Conservation (phyloP, 2,888 invertebrate genomes). For the Drosophila yooni region DNA sequence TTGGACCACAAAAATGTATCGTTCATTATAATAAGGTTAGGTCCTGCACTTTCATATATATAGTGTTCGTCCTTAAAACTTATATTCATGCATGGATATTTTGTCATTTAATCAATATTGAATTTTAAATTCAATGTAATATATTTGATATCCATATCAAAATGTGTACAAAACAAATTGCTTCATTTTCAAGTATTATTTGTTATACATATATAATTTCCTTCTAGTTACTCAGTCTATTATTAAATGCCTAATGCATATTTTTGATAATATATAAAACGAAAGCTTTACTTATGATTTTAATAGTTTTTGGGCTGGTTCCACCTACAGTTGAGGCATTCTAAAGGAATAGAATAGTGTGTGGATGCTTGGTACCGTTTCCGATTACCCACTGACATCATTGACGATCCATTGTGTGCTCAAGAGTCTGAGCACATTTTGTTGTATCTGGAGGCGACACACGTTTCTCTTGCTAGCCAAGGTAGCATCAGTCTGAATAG, state of each 20-base stretch:
- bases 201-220: not conserved
- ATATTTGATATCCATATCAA: not conserved
- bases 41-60: constrained; percentile 1
- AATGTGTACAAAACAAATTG: not conserved
- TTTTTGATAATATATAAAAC: not conserved
- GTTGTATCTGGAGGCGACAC: constrained; percentile 5
- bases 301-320: not conserved
- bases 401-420: constrained; percentile 46
- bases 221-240: not conserved
- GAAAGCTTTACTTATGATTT: not conserved
- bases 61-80: not conserved
- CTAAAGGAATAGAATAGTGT: not conserved
- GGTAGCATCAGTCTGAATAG: constrained; percentile 41
- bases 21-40: constrained; percentile 37
- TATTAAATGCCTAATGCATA: not conserved
- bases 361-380: not conserved
- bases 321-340: not conserved
- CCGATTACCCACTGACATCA: constrained; percentile 38
- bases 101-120: not conserved
- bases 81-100: not conserved
- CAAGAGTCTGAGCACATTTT: constrained; percentile 31
- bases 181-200: not conserved
- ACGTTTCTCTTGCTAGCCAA: constrained; percentile 2
- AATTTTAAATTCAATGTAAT: too few species aligned
- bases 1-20: constrained; percentile 14